These are phyloP conservation scores for Chamaetylas fuelleborni DNA, from an alignment of 2,113 vertebrate genomes.

Conservation along the genomic window DNA sequence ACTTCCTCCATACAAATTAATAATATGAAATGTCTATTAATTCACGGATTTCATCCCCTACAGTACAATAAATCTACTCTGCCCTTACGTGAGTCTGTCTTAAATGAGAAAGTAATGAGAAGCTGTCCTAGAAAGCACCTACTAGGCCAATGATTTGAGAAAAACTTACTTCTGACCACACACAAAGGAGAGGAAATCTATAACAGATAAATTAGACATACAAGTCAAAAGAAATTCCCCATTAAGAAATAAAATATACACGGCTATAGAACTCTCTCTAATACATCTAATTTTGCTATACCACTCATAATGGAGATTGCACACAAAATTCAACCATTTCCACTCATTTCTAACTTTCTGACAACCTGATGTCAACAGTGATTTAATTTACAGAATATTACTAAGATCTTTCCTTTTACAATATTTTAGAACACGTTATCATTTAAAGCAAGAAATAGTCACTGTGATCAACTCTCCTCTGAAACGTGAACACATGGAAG, in stretches of 20 bases:
- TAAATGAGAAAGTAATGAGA: not conserved
- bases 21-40: not conserved
- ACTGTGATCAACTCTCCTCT: not conserved
- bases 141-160: not conserved
- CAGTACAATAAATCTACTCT: not conserved
- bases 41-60: not conserved
- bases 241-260: not conserved
- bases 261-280: not conserved
- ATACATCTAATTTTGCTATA: not conserved
- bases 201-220: not conserved
- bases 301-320: not conserved
- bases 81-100: not conserved
- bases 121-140: not conserved
- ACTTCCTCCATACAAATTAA: conserved; percentile 1
- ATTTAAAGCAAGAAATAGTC: not conserved
- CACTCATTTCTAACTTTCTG: not conserved
- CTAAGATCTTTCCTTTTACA: not conserved
- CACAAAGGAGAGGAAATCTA: not conserved
- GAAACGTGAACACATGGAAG: not conserved
- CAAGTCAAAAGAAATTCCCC: not conserved
- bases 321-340: not conserved
- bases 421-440: not conserved
- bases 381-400: not conserved
- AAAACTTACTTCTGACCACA: not conserved
- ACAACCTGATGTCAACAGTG: not conserved